Percentiles rank a stretch among this genome's conserved stretches.
Evolutionary conservation across 2,113 vertebrate genomes (phyloP).

Genomic region (Leptosomus discolor): DNA sequence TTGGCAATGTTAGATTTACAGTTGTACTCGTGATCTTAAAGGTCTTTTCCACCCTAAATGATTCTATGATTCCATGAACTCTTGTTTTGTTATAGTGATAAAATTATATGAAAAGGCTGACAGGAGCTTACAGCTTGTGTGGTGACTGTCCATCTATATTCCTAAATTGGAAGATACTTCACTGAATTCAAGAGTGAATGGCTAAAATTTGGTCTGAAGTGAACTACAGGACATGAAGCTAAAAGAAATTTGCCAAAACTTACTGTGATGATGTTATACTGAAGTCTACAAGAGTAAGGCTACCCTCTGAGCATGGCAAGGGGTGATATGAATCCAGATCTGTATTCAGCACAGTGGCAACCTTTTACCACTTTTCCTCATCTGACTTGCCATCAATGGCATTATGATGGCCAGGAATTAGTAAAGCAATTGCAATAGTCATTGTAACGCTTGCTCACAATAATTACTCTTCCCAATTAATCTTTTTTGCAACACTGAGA

Average conservation of each 20-base stretch:
- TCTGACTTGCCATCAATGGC: neutral
- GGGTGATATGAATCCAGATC: neutral
- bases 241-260: neutral
- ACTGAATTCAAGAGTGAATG: neutral
- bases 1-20: neutral
- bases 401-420: neutral
- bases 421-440: neutral
- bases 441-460: neutral
- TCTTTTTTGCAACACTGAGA: neutral
- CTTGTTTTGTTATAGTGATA: neutral
- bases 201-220: neutral
- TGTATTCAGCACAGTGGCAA: neutral
- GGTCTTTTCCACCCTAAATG: neutral
- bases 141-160: rapidly evolving
- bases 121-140: rapidly evolving
- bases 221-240: neutral
- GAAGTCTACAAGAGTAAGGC: neutral
- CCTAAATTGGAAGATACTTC: neutral
- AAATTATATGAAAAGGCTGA: neutral
- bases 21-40: neutral
- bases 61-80: neutral
- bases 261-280: neutral
- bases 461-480: neutral
- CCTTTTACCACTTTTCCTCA: neutral
- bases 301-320: neutral